phyloP scores from a whole-genome alignment of 2,888 invertebrate genomes.

The Galeruca laticollis region DNA sequence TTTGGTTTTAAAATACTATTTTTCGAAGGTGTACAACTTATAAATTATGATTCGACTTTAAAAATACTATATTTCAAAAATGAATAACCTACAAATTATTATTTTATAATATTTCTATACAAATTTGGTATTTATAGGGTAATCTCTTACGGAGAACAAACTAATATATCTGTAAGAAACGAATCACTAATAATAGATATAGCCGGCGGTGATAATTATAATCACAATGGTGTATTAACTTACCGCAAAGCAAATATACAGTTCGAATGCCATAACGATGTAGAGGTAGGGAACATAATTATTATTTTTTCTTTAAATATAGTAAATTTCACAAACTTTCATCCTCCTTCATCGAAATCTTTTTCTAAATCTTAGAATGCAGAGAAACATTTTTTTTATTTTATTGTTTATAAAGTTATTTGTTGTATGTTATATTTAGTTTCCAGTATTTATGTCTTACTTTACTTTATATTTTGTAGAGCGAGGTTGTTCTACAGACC shows the following conservation, averaged over 20 bases:
- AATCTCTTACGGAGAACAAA: conserved; percentile 34
- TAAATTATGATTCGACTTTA: background rate
- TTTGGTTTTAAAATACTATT: background rate
- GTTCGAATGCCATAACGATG: conserved; percentile 31
- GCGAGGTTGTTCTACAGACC: conserved; percentile 17
- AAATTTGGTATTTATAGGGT: no score
- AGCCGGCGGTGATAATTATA: conserved; percentile 30
- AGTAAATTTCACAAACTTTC: no score
- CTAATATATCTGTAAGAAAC: conserved; percentile 3
- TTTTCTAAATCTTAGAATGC: no score
- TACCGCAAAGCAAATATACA: conserved; percentile 25
- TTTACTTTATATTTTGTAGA: conserved; percentile 28
- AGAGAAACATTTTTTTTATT: no score
- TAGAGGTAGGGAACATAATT: conserved; percentile 21
- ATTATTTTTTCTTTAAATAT: background rate
- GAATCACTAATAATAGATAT: conserved; percentile 27
- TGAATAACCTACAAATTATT: no score
- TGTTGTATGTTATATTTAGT: background rate
- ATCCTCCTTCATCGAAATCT: no score
- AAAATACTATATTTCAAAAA: background rate
- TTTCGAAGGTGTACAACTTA: background rate
- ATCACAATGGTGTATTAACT: background rate
- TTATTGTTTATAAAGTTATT: background rate
- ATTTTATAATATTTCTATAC: no score
- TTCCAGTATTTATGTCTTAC: background rate